Evolutionary conservation across 2,888 invertebrate genomes (phyloP).

Genomic region (Brassicogethes aeneus): DNA sequence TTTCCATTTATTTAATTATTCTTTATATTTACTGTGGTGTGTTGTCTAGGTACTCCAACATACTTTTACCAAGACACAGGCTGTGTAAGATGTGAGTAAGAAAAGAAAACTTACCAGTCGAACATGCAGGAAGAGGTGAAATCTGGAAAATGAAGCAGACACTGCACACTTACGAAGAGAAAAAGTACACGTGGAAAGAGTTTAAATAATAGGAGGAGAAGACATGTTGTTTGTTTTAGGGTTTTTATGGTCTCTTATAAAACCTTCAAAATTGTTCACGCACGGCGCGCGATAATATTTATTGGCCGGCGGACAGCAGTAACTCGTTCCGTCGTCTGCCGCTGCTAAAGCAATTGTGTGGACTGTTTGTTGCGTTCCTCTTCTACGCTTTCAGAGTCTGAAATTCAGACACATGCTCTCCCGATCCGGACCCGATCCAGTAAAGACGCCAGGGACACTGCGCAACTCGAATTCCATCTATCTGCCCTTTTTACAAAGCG

Average conservation of each 20-base stretch:
- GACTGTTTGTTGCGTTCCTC: neutral
- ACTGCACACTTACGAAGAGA: neutral
- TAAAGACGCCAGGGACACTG: neutral
- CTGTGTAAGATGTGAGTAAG: too few species aligned
- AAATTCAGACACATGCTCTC: neutral
- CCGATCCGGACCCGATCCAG: neutral
- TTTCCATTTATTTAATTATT: too few species aligned
- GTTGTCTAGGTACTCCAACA: neutral
- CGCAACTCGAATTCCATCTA: neutral
- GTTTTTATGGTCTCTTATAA: too few species aligned
- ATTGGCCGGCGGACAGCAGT: neutral
- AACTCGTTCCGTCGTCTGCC: neutral
- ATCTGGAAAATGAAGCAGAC: neutral
- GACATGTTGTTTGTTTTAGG: too few species aligned
- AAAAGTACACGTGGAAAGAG: too few species aligned
- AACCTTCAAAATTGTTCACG: too few species aligned
- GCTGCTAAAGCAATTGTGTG: neutral
- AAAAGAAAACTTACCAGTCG: neutral
- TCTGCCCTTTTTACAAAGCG: too few species aligned
- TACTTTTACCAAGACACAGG: neutral
- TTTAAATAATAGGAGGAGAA: too few species aligned
- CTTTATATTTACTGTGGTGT: too few species aligned
- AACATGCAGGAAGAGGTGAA: neutral
- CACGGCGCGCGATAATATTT: too few species aligned
- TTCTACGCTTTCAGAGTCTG: neutral